These are phyloP conservation scores for Ibidorhyncha struthersii DNA, from an alignment of 2,113 vertebrate genomes.

Conservation along the genomic window DNA sequence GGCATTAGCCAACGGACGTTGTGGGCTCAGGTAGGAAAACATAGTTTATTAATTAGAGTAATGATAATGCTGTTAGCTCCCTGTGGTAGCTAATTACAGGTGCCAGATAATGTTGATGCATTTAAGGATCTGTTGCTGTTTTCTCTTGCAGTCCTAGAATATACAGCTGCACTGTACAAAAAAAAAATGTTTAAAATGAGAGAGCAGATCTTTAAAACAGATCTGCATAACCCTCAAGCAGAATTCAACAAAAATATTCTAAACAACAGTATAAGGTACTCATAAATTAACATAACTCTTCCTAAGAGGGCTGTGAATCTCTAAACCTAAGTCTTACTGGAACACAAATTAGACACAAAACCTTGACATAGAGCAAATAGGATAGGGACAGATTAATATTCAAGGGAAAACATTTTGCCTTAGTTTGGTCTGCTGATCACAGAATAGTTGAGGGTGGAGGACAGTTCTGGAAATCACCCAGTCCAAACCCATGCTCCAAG, in stretches of 20 bases:
- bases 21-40: neutral
- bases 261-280: neutral
- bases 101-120: neutral
- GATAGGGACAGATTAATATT: neutral
- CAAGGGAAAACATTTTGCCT: neutral
- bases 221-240: neutral
- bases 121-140: neutral
- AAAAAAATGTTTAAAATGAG: neutral
- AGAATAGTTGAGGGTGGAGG: neutral
- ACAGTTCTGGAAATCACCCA: neutral
- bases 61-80: neutral
- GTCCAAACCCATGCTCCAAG: neutral
- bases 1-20: neutral
- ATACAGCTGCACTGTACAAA: neutral
- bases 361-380: neutral
- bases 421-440: neutral
- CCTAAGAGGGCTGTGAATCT: neutral
- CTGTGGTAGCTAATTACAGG: constrained; percentile 5
- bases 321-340: neutral
- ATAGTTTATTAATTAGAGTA: constrained; percentile 19
- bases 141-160: neutral
- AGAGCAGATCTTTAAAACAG: neutral
- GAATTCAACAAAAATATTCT: neutral
- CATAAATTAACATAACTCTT: neutral
- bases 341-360: neutral